Percentiles rank a stretch among this genome's conserved stretches.
These are phyloP conservation scores for Manis crassicaudata DNA, from an alignment of 2,797 vertebrate species.

Conservation along the genomic window DNA sequence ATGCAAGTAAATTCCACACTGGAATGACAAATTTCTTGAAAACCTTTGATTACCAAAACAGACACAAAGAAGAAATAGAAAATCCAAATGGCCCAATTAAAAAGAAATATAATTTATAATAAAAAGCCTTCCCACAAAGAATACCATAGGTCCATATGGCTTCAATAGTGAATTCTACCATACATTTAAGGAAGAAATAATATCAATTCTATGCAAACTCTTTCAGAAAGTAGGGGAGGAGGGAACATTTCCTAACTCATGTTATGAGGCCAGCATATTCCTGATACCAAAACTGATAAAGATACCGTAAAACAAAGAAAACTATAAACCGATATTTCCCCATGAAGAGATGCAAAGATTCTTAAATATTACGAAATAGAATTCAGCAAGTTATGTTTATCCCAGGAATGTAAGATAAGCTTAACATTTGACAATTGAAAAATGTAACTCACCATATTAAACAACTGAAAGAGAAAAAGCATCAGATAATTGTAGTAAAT, in stretches of 20 bases:
- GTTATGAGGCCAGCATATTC: neutral
- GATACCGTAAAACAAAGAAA: neutral
- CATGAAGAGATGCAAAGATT: neutral
- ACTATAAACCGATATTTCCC: neutral
- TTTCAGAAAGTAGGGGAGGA: conserved; percentile 4
- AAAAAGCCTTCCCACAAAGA: neutral
- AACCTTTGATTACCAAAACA: neutral
- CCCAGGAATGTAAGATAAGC: neutral
- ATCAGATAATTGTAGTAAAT: neutral
- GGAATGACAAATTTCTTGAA: neutral
- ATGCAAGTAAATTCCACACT: neutral
- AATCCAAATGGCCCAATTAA: neutral
- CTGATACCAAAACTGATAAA: neutral
- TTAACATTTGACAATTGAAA: neutral
- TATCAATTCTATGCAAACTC: neutral
- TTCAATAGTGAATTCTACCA: neutral
- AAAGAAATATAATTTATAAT: conserved; percentile 3
- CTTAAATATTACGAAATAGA: neutral
- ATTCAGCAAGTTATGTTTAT: neutral
- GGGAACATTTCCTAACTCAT: neutral
- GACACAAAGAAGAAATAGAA: neutral
- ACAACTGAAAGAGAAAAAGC: neutral
- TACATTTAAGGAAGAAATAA: neutral
- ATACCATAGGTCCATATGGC: neutral
- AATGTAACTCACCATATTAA: neutral